Evolutionary conservation across 1,140 invertebrate species (phyloP).

Genomic region (Calliopsis andreniformis): DNA sequence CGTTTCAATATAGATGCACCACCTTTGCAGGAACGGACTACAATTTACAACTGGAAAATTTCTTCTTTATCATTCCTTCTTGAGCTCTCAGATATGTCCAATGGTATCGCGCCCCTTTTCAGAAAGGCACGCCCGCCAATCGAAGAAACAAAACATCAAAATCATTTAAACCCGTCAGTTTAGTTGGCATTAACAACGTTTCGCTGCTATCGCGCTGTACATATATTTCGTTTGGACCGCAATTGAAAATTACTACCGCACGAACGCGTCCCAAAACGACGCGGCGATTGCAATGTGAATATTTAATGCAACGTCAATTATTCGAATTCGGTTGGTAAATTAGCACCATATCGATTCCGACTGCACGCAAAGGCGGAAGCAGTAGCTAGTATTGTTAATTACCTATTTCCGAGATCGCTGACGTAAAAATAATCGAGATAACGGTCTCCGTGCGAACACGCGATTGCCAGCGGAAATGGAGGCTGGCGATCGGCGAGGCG

Average conservation of each 20-base stretch:
- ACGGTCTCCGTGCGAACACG: neutral
- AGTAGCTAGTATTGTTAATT: constrained; percentile 34
- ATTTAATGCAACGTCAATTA: constrained; percentile 68
- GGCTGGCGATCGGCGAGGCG: neutral
- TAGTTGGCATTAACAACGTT: constrained; percentile 56
- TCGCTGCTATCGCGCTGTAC: constrained; percentile 44
- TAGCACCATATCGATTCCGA: constrained; percentile 63
- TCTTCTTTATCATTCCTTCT: no score
- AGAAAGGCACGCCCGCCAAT: no score
- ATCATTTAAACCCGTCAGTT: constrained; percentile 59
- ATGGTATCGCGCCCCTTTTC: no score
- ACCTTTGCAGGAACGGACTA: no score
- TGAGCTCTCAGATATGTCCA: no score
- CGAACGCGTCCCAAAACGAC: constrained; percentile 53
- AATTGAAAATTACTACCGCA: constrained; percentile 65
- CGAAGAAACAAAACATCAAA: no score
- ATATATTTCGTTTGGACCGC: constrained; percentile 51
- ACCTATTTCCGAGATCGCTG: constrained; percentile 12
- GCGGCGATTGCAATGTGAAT: constrained; percentile 63
- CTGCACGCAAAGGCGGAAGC: constrained; percentile 35
- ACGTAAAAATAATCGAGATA: constrained; percentile 37
- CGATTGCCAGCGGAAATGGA: neutral
- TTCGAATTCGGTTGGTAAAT: constrained; percentile 57
- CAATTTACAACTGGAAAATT: no score
- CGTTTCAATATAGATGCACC: no score